Evolutionary conservation across 2,113 vertebrate genomes (phyloP).

Genomic region (Corythaeola cristata): DNA sequence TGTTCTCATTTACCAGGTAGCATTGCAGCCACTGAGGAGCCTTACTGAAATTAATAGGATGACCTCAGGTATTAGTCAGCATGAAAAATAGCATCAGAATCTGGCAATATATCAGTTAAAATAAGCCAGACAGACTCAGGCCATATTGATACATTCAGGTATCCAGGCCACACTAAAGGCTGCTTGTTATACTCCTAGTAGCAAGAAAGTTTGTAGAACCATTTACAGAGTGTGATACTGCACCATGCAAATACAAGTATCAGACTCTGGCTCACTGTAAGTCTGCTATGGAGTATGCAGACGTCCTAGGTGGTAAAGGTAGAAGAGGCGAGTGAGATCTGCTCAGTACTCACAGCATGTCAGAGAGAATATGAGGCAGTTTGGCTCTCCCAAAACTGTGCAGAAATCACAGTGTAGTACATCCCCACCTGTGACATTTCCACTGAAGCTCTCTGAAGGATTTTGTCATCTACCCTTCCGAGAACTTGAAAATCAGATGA

Average conservation of each 20-base stretch:
- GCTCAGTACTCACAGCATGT: not conserved
- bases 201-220: not conserved
- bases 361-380: rapidly evolving
- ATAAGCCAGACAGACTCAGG: not conserved
- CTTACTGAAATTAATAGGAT: not conserved
- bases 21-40: not conserved
- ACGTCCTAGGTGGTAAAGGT: rapidly evolving
- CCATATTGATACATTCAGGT: not conserved
- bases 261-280: not conserved
- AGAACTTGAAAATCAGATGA: not conserved
- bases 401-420: not conserved
- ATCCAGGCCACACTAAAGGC: not conserved
- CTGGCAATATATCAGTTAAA: not conserved
- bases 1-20: not conserved
- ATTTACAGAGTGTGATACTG: not conserved
- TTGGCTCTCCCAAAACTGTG: not conserved
- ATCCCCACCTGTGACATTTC: not conserved
- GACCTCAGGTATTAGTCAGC: not conserved
- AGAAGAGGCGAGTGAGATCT: not conserved
- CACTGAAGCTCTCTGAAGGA: not conserved
- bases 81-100: not conserved
- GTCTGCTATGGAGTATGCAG: not conserved
- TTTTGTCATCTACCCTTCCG: not conserved
- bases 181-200: not conserved
- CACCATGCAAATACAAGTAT: not conserved